Conservation (phyloP, 2,113 vertebrate genomes). For the Oreochromis spilurus region DNA sequence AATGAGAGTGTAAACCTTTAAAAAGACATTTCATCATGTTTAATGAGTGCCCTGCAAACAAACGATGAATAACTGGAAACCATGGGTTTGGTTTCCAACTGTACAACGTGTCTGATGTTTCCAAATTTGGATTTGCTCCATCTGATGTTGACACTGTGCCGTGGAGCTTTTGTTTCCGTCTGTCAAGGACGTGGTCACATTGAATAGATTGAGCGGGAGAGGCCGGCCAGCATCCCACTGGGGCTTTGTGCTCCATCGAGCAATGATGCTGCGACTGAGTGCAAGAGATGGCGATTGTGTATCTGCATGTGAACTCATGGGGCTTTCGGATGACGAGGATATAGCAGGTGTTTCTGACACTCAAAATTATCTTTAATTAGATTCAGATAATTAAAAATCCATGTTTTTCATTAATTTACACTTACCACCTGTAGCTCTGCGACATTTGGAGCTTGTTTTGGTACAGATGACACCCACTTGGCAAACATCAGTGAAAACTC, state of each 20-base stretch:
- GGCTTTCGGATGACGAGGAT: neutral
- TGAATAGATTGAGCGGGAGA: slow-evolving; percentile 37
- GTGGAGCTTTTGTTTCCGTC: slow-evolving; percentile 50
- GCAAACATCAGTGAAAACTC: neutral
- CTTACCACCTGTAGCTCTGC: neutral
- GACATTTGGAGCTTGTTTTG: neutral
- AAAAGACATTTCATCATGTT: neutral
- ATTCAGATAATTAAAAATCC: neutral
- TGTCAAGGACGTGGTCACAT: slow-evolving; percentile 32
- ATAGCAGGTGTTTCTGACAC: slow-evolving; percentile 28
- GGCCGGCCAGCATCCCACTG: slow-evolving; percentile 37
- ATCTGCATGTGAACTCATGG: neutral
- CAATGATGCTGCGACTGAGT: neutral
- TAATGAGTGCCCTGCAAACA: neutral
- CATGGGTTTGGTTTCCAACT: neutral
- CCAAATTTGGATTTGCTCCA: slow-evolving; percentile 38
- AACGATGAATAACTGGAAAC: slow-evolving; percentile 2
- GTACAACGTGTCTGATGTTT: slow-evolving; percentile 1
- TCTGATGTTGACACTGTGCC: slow-evolving; percentile 55
- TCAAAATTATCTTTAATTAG: neutral
- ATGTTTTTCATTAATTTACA: neutral
- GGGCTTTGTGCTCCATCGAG: slow-evolving; percentile 39
- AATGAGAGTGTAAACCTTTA: neutral
- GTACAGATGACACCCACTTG: neutral
- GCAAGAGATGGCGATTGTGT: neutral